These are phyloP conservation scores for Cataglyphis rosenhaueri DNA, from an alignment of 2,888 invertebrate genomes.

Conservation along the genomic window DNA sequence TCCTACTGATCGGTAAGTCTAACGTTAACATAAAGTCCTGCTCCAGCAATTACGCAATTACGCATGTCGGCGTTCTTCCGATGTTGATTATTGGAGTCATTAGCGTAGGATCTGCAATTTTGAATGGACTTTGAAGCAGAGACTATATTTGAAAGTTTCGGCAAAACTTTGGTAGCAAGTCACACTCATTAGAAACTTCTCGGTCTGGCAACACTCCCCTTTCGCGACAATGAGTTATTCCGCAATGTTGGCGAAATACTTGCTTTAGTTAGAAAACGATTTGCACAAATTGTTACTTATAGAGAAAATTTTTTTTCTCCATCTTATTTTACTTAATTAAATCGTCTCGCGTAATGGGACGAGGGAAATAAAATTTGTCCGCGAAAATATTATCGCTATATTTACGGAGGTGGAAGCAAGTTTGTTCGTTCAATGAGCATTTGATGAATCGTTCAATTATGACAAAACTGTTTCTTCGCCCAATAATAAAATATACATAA, in stretches of 20 bases:
- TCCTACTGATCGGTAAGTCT: conserved; percentile 82
- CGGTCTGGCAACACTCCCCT: neutral
- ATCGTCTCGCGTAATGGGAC: neutral
- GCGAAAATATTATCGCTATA: neutral
- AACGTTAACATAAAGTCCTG: neutral
- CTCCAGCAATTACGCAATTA: neutral
- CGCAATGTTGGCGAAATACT: conserved; percentile 27
- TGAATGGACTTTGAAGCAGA: conserved; percentile 11
- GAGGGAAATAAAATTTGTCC: conserved; percentile 1
- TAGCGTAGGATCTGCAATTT: conserved; percentile 20
- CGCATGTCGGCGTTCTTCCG: neutral
- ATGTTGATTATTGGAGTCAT: neutral
- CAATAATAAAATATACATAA: neutral
- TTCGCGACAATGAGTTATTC: conserved; percentile 28
- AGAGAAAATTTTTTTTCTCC: neutral
- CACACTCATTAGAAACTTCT: conserved; percentile 47
- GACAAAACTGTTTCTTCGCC: neutral
- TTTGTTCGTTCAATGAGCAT: conserved; percentile 2
- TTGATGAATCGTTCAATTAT: conserved; percentile 14
- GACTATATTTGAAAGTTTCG: conserved; percentile 24
- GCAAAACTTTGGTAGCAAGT: conserved; percentile 37
- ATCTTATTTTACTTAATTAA: conserved; percentile 28
- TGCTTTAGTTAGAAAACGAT: neutral
- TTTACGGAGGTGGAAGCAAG: neutral
- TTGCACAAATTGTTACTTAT: neutral